Conservation (phyloP, 2,113 vertebrate species). For the Stegostoma tigrinum region DNA sequence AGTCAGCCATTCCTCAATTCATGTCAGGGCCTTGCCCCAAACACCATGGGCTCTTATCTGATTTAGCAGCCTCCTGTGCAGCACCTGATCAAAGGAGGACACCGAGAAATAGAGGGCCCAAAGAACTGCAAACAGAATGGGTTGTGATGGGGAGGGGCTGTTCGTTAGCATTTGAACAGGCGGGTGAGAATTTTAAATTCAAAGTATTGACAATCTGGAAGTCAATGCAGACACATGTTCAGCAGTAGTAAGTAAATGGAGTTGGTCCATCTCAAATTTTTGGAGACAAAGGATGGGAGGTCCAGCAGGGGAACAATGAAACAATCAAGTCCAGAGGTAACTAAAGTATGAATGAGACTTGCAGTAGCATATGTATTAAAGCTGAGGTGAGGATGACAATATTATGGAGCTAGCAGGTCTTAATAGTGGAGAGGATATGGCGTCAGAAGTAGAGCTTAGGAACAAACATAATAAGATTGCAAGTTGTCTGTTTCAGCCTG, state of each 20-base stretch:
- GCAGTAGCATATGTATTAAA: not conserved
- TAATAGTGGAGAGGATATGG: not conserved
- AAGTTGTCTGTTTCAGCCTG: not conserved
- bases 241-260: not conserved
- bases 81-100: too few relatives aligned
- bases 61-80: too few relatives aligned
- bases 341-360: not conserved
- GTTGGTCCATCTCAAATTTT: not conserved
- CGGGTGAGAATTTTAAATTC: not conserved
- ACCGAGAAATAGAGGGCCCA: not conserved
- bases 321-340: not conserved
- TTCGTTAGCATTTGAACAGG: not conserved
- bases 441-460: not conserved
- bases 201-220: not conserved
- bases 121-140: not conserved
- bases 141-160: not conserved
- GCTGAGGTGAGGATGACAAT: not conserved
- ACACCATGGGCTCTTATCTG: too few relatives aligned
- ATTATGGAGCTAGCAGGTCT: not conserved
- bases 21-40: too few relatives aligned
- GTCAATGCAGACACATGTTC: not conserved
- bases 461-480: not conserved
- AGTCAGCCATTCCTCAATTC: too few relatives aligned
- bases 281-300: not conserved
- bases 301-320: not conserved